Conservation (phyloP, 2,797 vertebrate genomes). For the Meriones psammophilus region DNA sequence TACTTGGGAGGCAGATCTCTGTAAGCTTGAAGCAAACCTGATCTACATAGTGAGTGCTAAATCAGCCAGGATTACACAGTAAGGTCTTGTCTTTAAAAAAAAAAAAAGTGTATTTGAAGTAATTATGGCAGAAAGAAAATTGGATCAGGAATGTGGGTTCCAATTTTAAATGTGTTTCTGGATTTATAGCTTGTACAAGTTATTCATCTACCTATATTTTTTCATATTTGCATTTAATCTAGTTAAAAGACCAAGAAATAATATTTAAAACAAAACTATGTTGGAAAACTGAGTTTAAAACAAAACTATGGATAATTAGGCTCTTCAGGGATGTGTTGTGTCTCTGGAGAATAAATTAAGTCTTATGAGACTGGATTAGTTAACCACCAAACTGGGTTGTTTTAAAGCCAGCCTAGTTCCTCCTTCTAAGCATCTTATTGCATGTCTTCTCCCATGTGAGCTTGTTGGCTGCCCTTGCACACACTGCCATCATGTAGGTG, state of each 20-base stretch:
- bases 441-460: not conserved
- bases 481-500: not conserved
- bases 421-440: not conserved
- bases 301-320: conserved; percentile 13
- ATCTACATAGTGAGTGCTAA: not conserved
- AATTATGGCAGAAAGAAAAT: not conserved
- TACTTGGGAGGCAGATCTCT: not conserved
- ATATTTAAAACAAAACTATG: not conserved
- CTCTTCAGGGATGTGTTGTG: not conserved
- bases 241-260: not conserved
- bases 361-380: not conserved
- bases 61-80: not conserved
- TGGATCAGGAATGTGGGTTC: not conserved
- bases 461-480: not conserved
- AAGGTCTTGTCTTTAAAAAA: not conserved
- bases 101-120: not conserved
- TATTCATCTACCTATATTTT: conserved; percentile 40
- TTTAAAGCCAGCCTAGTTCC: not conserved
- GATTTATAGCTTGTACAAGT: not conserved
- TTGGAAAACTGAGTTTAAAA: not conserved
- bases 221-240: not conserved
- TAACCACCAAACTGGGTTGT: not conserved
- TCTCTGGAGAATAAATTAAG: not conserved
- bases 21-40: not conserved
- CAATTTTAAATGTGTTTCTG: not conserved